Percentiles rank a stretch among this genome's conserved stretches.
phyloP scores from a whole-genome alignment of 2,888 invertebrate genomes.

The Athetis lepigone region DNA sequence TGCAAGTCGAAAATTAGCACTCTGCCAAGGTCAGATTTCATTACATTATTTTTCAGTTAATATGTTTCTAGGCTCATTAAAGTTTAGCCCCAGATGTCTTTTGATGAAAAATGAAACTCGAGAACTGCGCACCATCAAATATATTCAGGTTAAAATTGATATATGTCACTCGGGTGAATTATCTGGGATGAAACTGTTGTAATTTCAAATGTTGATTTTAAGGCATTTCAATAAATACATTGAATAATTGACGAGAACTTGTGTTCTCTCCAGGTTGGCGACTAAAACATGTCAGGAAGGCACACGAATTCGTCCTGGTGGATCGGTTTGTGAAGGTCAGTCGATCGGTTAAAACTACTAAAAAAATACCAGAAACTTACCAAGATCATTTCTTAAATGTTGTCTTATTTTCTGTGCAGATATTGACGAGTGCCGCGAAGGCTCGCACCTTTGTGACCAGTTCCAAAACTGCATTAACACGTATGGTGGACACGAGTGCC shows the following conservation, averaged over 20 bases:
- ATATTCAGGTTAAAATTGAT: too few relatives aligned
- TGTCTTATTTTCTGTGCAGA: conserved; percentile 87
- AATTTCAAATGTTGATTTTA: too few relatives aligned
- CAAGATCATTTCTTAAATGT: not conserved
- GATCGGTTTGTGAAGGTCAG: conserved; percentile 92
- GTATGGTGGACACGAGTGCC: conserved; percentile 87
- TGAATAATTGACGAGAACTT: not conserved
- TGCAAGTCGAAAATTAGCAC: conserved; percentile 92
- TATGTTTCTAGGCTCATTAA: too few relatives aligned
- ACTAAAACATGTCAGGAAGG: conserved; percentile 92
- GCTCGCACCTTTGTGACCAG: conserved; percentile 84
- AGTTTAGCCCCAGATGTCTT: too few relatives aligned
- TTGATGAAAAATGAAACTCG: too few relatives aligned
- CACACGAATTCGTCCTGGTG: conserved; percentile 83
- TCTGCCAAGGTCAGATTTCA: conserved; percentile 79
- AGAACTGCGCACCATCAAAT: too few relatives aligned
- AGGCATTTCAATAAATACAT: not conserved
- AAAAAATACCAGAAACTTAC: not conserved
- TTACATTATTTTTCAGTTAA: not conserved
- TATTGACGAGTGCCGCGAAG: conserved; percentile 95
- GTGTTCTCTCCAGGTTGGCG: conserved; percentile 64
- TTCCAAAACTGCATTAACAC: conserved; percentile 89
- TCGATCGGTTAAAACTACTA: not conserved
- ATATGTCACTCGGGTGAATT: too few relatives aligned
- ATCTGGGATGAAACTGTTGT: too few relatives aligned